A percentile compares a stretch with the other conserved stretches of the same genome.
Evolutionary conservation across 2,113 vertebrate genomes (phyloP).

Genomic region (Serilophus lunatus): DNA sequence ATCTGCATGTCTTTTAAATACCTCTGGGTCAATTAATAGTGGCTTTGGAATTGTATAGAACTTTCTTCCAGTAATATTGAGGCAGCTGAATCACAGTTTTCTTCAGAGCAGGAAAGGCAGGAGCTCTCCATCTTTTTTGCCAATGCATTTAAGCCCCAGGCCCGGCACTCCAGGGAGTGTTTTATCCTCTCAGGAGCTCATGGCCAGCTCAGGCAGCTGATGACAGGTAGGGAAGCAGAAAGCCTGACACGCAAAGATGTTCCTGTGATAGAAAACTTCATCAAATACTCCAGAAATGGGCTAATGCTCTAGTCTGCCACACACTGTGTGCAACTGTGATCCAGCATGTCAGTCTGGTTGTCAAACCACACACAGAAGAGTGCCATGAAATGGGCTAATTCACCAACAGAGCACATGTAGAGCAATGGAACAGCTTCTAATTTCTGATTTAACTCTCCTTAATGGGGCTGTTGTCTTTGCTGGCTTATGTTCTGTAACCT

Average conservation of each 20-base stretch:
- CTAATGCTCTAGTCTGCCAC: conserved; percentile 17
- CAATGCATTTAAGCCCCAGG: neutral
- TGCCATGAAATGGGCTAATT: conserved; percentile 19
- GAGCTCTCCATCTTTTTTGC: neutral
- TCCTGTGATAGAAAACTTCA: neutral
- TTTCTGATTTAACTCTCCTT: conserved; percentile 17
- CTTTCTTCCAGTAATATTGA: neutral
- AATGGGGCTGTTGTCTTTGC: conserved; percentile 25
- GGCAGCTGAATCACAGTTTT: neutral
- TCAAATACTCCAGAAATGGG: neutral
- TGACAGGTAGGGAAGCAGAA: neutral
- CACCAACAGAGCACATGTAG: conserved; percentile 6
- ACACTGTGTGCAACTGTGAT: neutral
- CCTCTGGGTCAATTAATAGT: neutral
- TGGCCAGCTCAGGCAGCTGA: neutral
- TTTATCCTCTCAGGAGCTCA: neutral
- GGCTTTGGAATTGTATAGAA: neutral
- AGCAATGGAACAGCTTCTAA: conserved; percentile 42
- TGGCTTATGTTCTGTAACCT: conserved; percentile 47
- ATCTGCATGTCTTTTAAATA: neutral
- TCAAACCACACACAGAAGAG: neutral
- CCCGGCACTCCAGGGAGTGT: neutral
- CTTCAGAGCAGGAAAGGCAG: neutral
- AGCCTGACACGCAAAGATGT: neutral
- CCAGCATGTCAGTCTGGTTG: conserved; percentile 23